Conservation (phyloP, 2,888 invertebrate species). For the Agapostemon virescens region DNA sequence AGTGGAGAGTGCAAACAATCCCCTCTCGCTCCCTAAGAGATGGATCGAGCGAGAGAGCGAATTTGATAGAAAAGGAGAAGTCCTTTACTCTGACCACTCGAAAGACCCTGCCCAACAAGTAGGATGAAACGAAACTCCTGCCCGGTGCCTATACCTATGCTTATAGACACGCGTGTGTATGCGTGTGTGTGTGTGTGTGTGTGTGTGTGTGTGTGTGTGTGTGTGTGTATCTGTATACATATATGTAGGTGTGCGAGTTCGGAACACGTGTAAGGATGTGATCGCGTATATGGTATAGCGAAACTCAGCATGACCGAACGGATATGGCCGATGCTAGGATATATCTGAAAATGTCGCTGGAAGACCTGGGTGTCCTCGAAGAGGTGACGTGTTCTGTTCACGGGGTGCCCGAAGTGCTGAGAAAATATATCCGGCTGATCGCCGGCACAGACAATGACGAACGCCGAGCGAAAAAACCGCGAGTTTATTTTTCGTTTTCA, state of each 20-base stretch:
- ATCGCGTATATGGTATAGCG: constrained; percentile 42
- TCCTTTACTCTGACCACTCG: constrained; percentile 63
- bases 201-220: background rate
- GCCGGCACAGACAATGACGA: constrained; percentile 37
- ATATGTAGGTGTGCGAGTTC: background rate
- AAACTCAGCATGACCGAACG: constrained; percentile 49
- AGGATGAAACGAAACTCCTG: constrained; percentile 67
- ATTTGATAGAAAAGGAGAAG: constrained; percentile 48
- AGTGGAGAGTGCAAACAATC: constrained; percentile 53
- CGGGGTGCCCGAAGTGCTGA: constrained; percentile 55
- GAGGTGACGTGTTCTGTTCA: constrained; percentile 57
- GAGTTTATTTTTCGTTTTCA: background rate
- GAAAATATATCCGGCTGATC: constrained; percentile 63
- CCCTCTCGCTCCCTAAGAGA: constrained; percentile 22
- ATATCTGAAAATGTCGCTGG: constrained; percentile 54
- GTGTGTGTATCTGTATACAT: background rate
- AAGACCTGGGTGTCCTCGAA: constrained; percentile 53
- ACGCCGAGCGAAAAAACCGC: constrained; percentile 19
- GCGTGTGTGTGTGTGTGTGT: background rate
- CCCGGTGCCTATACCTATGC: constrained; percentile 41
- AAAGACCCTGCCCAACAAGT: constrained; percentile 59
- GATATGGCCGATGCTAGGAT: constrained; percentile 58
- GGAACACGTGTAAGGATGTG: constrained; percentile 5
- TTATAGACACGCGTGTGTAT: constrained; percentile 4
- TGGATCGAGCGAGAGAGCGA: constrained; percentile 30